Evolutionary conservation across 2,797 vertebrate genomes (phyloP).

Genomic region (Enteromius viviparus): DNA sequence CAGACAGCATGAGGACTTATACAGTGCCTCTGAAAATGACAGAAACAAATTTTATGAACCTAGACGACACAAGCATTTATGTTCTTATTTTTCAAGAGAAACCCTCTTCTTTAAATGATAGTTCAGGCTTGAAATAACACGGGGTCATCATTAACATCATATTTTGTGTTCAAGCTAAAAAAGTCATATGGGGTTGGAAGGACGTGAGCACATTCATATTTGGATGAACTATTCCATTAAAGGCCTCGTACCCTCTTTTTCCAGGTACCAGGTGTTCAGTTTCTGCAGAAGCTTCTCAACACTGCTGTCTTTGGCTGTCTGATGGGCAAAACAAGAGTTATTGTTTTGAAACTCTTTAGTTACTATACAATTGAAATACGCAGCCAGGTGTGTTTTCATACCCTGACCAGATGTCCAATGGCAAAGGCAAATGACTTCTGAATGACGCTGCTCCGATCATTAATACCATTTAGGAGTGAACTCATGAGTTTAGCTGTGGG

Average conservation of each 20-base stretch:
- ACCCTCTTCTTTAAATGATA: neutral
- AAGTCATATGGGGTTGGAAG: neutral
- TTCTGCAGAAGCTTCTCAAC: conserved; percentile 94
- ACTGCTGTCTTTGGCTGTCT: conserved; percentile 93
- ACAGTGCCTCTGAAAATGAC: conserved; percentile 81
- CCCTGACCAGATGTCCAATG: conserved; percentile 94
- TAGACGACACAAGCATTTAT: neutral
- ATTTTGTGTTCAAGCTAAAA: neutral
- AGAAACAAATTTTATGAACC: neutral
- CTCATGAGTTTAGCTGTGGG: conserved; percentile 93
- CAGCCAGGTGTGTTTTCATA: conserved; percentile 68
- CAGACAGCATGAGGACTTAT: conserved; percentile 88
- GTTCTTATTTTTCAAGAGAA: neutral
- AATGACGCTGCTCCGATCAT: conserved; percentile 90
- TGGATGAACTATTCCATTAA: neutral
- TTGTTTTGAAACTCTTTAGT: neutral
- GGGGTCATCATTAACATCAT: neutral
- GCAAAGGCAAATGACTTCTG: conserved; percentile 96
- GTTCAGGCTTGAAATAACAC: neutral
- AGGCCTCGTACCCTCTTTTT: conserved; percentile 89
- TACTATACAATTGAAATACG: neutral
- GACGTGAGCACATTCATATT: neutral
- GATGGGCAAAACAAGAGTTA: conserved; percentile 43
- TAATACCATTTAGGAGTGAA: conserved; percentile 88
- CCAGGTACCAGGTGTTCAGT: conserved; percentile 92